A percentile compares a stretch with the other conserved stretches of the same genome.
These are phyloP conservation scores for Aegithalos caudatus DNA, from an alignment of 2,113 vertebrate species.

Conservation along the genomic window DNA sequence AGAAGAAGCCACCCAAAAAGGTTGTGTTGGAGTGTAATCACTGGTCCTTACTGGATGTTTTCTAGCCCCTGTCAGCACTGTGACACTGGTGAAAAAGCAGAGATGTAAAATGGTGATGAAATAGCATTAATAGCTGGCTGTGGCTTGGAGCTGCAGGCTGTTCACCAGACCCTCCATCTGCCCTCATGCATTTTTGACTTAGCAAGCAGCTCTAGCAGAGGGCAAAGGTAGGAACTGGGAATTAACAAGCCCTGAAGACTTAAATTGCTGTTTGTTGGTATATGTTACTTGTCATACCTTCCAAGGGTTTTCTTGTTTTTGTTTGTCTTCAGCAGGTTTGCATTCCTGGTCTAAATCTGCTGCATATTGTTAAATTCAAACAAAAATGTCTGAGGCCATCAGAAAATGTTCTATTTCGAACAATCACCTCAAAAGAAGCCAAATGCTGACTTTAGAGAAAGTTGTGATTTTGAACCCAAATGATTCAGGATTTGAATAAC, in stretches of 20 bases:
- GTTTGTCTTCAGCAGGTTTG: background rate
- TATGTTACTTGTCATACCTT: background rate
- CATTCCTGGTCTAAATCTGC: background rate
- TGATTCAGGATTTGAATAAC: background rate
- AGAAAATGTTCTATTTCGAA: background rate
- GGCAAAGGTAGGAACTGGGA: background rate
- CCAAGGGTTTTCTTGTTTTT: background rate
- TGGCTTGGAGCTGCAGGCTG: background rate
- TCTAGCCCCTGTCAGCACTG: rapidly evolving
- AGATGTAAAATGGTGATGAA: background rate
- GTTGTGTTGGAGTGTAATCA: background rate
- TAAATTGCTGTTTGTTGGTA: background rate
- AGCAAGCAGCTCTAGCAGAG: background rate
- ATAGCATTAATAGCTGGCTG: background rate
- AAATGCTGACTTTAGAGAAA: background rate
- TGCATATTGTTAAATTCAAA: background rate
- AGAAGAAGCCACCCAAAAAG: background rate
- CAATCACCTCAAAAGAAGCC: background rate
- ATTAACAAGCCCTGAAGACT: background rate
- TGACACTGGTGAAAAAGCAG: background rate
- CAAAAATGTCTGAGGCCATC: background rate
- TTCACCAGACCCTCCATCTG: background rate
- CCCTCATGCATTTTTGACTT: background rate
- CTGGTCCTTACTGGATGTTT: background rate
- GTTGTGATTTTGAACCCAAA: background rate